Percentiles rank a stretch among this genome's conserved stretches.
Evolutionary conservation across 92 coral and sea anemone genomes (phyloP).

Genomic region (Epizoanthus stellaris): DNA sequence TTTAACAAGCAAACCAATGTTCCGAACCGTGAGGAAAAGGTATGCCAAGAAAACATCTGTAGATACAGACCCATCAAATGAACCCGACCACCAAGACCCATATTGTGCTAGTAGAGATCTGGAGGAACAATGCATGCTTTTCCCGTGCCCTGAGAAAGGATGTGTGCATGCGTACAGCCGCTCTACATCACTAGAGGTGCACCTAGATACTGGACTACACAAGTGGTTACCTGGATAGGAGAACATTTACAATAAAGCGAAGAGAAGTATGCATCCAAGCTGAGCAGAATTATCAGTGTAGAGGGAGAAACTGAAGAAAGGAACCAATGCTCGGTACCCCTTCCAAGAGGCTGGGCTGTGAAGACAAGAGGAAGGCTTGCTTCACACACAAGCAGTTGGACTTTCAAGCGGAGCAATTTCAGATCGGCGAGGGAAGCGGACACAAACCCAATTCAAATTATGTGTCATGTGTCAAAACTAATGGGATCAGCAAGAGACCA

Average conservation of each 20-base stretch:
- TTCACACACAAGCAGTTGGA: slow-evolving; percentile 43
- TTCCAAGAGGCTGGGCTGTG: slow-evolving; percentile 44
- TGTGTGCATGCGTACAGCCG: slow-evolving; percentile 36
- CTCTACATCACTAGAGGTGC: slow-evolving; percentile 27
- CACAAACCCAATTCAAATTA: slow-evolving; percentile 40
- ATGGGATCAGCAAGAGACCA: slow-evolving; percentile 51
- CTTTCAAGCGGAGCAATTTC: slow-evolving; percentile 48
- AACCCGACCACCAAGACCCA: slow-evolving; percentile 1
- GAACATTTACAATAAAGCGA: slow-evolving; percentile 40
- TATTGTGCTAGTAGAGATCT: not conserved
- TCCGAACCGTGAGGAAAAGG: slow-evolving; percentile 38
- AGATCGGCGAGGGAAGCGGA: slow-evolving; percentile 44
- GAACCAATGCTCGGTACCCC: not conserved
- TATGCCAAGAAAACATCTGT: slow-evolving; percentile 51
- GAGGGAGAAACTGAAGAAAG: not conserved
- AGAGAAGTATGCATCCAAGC: slow-evolving; percentile 16
- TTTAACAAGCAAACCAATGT: slow-evolving; percentile 18
- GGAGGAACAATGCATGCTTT: slow-evolving; percentile 14
- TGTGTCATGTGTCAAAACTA: slow-evolving; percentile 36
- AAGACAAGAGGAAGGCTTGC: slow-evolving; percentile 44
- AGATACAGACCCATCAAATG: slow-evolving; percentile 24
- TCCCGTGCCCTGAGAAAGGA: slow-evolving; percentile 36
- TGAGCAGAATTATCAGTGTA: slow-evolving; percentile 24
- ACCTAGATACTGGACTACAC: slow-evolving; percentile 49
- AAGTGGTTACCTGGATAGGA: slow-evolving; percentile 18